Conservation (phyloP, 2,888 invertebrate genomes). For the Apamea anceps region DNA sequence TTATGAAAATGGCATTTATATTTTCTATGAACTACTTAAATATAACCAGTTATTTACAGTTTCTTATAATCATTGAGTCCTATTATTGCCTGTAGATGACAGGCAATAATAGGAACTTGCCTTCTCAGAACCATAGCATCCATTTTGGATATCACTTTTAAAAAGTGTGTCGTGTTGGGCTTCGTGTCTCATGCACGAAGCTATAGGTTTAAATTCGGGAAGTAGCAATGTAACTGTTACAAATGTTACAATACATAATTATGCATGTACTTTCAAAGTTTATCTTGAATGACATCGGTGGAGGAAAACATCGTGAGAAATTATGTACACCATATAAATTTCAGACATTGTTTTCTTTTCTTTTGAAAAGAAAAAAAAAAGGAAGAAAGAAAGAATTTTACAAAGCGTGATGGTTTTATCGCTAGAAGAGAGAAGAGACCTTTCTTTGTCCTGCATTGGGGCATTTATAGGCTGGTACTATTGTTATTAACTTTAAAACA, state of each 20-base stretch:
- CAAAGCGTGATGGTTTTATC: background rate
- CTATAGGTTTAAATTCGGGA: background rate
- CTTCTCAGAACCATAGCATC: constrained; percentile 17
- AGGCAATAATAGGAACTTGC: constrained; percentile 4
- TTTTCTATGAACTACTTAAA: background rate
- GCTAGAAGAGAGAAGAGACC: background rate
- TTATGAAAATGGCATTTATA: background rate
- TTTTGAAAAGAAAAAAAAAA: too few relatives aligned
- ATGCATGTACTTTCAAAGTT: background rate
- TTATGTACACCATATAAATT: background rate
- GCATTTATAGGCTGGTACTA: background rate
- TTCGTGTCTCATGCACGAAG: background rate
- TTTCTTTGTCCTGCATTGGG: background rate
- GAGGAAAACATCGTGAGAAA: background rate
- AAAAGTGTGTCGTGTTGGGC: background rate
- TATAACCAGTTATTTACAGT: background rate
- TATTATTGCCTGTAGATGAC: too few relatives aligned
- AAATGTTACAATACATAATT: background rate
- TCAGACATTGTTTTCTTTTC: too few relatives aligned
- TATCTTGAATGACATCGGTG: background rate
- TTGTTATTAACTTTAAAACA: background rate
- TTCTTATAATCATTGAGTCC: background rate
- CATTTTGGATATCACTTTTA: constrained; percentile 43
- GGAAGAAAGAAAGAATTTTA: background rate
- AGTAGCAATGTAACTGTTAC: background rate